phyloP scores from a whole-genome alignment of 1,140 invertebrate species.

The Pseudoatta argentina region DNA sequence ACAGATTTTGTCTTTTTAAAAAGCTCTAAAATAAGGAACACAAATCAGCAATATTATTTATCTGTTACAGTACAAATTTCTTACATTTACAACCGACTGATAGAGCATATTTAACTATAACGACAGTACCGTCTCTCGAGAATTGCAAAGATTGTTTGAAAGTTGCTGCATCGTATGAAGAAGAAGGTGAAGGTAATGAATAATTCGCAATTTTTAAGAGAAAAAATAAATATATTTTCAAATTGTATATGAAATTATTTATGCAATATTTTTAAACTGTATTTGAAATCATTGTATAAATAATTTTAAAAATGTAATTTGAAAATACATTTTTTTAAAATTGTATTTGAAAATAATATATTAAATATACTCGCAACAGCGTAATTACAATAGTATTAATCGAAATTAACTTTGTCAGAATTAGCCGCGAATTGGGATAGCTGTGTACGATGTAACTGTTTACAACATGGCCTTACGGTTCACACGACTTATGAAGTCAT shows the following conservation, averaged over 20 bases:
- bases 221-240: neutral
- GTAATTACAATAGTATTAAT: conserved; percentile 13
- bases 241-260: no score
- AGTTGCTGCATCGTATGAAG: conserved; percentile 88
- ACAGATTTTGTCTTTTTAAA: neutral
- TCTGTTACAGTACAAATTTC: conserved; percentile 78
- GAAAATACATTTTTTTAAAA: neutral
- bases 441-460: conserved; percentile 88
- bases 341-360: no score
- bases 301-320: no score
- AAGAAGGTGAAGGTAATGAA: conserved; percentile 86
- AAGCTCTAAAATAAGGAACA: neutral
- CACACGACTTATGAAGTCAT: conserved; percentile 91
- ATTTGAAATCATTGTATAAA: no score
- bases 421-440: conserved; percentile 88
- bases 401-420: conserved; percentile 79
- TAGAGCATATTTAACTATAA: conserved; percentile 87
- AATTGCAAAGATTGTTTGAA: conserved; percentile 88
- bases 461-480: conserved; percentile 90
- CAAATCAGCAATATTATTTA: conserved; percentile 35
- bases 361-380: neutral
- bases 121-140: conserved; percentile 88
- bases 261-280: no score
- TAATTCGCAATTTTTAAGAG: neutral
- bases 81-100: conserved; percentile 83